Conservation (phyloP, 2,113 vertebrate genomes). For the Campylorhamphus procurvoides region DNA sequence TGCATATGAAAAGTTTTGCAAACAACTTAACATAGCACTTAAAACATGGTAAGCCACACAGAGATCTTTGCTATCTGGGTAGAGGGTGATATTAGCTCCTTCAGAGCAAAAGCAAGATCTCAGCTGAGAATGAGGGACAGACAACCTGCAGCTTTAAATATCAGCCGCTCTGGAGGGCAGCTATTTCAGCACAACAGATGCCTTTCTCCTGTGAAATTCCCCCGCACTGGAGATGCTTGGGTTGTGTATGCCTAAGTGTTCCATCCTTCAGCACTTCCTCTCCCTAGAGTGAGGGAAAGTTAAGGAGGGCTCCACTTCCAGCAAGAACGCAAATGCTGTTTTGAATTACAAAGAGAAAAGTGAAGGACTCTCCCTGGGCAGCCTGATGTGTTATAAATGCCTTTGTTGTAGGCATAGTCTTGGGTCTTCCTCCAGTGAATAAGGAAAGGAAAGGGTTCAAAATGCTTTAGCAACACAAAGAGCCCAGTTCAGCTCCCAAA, state of each 20-base stretch:
- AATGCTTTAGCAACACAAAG: neutral
- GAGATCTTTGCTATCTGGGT: neutral
- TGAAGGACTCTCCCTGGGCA: conserved; percentile 18
- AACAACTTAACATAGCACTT: neutral
- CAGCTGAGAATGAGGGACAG: neutral
- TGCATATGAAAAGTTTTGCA: neutral
- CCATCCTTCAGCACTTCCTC: conserved; percentile 55
- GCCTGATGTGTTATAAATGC: conserved; percentile 51
- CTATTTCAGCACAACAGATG: conserved; percentile 60
- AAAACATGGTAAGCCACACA: neutral
- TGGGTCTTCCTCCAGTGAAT: conserved; percentile 6
- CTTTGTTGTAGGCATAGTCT: conserved; percentile 38
- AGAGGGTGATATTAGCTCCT: neutral
- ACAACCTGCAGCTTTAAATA: conserved; percentile 50
- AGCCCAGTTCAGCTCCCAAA: neutral
- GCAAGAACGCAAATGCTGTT: conserved; percentile 38
- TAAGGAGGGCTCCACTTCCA: conserved; percentile 13
- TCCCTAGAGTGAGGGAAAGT: conserved; percentile 37
- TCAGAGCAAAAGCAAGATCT: neutral
- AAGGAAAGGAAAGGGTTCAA: conserved; percentile 1
- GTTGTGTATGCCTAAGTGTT: conserved; percentile 28
- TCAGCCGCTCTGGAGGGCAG: neutral
- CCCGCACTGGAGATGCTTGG: conserved; percentile 12
- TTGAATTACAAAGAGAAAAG: conserved; percentile 67
- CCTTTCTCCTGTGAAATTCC: conserved; percentile 61